Conservation (phyloP, 2,797 vertebrate genomes). For the Malacoraja senta region DNA sequence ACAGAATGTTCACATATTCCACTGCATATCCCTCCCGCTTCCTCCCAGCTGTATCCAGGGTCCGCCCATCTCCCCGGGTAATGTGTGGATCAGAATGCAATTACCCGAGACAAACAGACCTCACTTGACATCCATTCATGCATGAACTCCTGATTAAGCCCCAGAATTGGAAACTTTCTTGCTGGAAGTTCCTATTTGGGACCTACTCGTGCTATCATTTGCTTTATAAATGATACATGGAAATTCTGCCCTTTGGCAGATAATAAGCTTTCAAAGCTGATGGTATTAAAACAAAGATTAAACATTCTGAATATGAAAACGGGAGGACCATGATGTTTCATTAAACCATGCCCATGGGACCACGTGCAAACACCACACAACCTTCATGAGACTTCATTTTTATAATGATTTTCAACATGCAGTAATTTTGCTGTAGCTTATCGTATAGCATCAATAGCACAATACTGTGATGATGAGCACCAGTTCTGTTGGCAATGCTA, state of each 20-base stretch:
- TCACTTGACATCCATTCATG: not conserved
- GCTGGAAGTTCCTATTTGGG: not conserved
- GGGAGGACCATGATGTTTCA: no score
- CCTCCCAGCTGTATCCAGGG: not conserved
- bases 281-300: not conserved
- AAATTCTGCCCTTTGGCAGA: not conserved
- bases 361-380: no score
- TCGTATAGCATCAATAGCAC: no score
- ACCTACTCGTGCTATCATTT: not conserved
- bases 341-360: no score
- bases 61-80: not conserved
- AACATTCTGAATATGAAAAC: no score
- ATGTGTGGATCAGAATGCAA: not conserved
- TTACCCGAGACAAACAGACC: not conserved
- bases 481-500: no score
- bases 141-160: not conserved
- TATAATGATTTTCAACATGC: no score
- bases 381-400: no score
- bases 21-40: not conserved
- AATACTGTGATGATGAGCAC: no score
- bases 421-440: no score
- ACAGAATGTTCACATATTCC: no score
- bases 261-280: not conserved
- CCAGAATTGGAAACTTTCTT: not conserved
- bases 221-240: not conserved